These are phyloP conservation scores for Poeciliopsis occidentalis DNA, from an alignment of 2,113 vertebrate genomes.

Conservation along the genomic window DNA sequence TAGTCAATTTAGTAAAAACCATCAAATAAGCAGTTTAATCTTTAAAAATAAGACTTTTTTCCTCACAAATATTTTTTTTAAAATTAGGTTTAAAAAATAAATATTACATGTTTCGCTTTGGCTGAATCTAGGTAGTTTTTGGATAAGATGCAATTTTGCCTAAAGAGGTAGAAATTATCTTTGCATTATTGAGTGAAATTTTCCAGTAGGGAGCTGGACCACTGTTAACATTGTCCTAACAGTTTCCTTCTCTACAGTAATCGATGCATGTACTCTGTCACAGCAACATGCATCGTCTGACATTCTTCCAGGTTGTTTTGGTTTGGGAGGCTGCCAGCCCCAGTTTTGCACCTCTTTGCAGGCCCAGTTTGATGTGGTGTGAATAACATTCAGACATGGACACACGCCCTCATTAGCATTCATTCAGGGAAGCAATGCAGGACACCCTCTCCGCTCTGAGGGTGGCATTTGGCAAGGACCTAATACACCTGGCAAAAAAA, in stretches of 20 bases:
- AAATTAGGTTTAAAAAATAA: too few relatives aligned
- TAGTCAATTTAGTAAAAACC: neutral
- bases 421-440: constrained; percentile 73
- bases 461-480: constrained; percentile 81
- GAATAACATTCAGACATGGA: constrained; percentile 82
- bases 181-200: neutral
- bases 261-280: constrained; percentile 71
- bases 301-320: constrained; percentile 83
- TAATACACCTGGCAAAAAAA: constrained; percentile 80
- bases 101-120: neutral
- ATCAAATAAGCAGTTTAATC: neutral
- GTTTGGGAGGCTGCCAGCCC: constrained; percentile 79
- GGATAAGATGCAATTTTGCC: neutral
- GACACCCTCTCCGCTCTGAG: constrained; percentile 77
- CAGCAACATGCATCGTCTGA: constrained; percentile 76
- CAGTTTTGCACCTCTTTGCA: constrained; percentile 82
- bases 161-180: neutral
- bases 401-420: constrained; percentile 80
- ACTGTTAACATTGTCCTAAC: constrained; percentile 42
- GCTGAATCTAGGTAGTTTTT: neutral
- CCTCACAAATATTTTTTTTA: too few relatives aligned
- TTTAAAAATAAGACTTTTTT: neutral
- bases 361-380: constrained; percentile 83
- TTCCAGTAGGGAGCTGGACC: constrained; percentile 29
- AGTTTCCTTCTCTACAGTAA: constrained; percentile 59